Percentiles rank a stretch among this genome's conserved stretches.
These are phyloP conservation scores for Tragelaphus oryx DNA, from an alignment of 2,797 vertebrate genomes.

Conservation along the genomic window DNA sequence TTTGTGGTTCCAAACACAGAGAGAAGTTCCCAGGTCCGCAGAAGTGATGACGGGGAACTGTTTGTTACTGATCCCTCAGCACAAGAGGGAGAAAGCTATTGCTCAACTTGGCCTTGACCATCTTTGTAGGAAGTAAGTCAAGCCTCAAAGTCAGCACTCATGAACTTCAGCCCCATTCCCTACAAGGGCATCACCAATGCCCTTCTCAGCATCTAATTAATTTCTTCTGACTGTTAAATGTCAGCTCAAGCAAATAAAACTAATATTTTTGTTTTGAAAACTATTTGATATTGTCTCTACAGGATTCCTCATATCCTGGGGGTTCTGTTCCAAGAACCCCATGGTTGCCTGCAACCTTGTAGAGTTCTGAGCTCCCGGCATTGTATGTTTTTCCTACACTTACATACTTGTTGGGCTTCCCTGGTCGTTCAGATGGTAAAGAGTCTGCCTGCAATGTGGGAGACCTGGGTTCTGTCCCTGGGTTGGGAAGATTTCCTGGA, in stretches of 20 bases:
- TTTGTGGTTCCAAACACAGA: background rate
- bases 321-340: background rate
- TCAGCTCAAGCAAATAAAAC: background rate
- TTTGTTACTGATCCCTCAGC: background rate
- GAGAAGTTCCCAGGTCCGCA: background rate
- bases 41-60: background rate
- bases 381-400: background rate
- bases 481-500: background rate
- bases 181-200: background rate
- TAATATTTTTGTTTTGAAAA: background rate
- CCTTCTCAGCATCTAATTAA: background rate
- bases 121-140: background rate
- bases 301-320: background rate
- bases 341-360: background rate
- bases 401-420: background rate
- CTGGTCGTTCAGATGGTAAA: background rate
- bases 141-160: background rate
- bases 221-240: background rate
- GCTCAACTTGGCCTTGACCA: no score
- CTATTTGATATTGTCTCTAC: background rate
- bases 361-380: background rate
- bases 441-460: background rate
- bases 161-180: background rate
- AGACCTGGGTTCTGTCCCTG: background rate
- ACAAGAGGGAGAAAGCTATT: background rate